Evolutionary conservation across 2,888 invertebrate genomes (phyloP), one percentile per base, ranked within the genome.

Genomic region (Protodeltote pygarga): DNA sequence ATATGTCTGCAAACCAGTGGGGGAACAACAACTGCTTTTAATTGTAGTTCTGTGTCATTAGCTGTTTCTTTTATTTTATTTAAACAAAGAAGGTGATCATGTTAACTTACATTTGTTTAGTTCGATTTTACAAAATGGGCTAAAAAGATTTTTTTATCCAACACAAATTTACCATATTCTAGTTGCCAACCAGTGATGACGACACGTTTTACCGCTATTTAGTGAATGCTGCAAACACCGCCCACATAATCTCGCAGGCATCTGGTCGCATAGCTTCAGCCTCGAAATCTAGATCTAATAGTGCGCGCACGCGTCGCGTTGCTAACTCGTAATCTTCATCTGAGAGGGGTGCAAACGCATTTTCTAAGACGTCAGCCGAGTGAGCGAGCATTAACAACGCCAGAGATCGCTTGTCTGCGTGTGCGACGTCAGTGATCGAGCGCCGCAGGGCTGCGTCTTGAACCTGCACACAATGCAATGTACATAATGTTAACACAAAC

Each of bases 281-380:
- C 87, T 99, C 99, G 88, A 98, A 97, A 92, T 99, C 99, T 72
- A 99, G 94, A 87, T 99, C 99, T 70, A 99, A 94, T 33, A 99
- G 94, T 75, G 98, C 97, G 67, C 99, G 95, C 34, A 99, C 98
- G 79, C 99, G 95, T 77, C 98, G 97, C 95, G 99, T 99, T 51
- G 99, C 99, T 71, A 99, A 93, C 91, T 99, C 99, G 83, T 99
- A 99, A 89, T 99, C 99, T 78, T 99, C 98, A 75, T 98, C 98
- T 37, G 97, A 97, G 6, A 99, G 94, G 2, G 99, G 98, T 13
- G 98, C 98, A 89, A 99, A 99, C 39, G 99, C 99, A 89, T 99
- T 99, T 92, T 99, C 99, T 42, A 99, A 93, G 14, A 99, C 99
- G 89, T 99, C 99, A 38, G 98, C 98, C 5, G 99, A 98, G 85